Evolutionary conservation across 2,113 vertebrate genomes (phyloP).

Genomic region (Pterocles orientalis): DNA sequence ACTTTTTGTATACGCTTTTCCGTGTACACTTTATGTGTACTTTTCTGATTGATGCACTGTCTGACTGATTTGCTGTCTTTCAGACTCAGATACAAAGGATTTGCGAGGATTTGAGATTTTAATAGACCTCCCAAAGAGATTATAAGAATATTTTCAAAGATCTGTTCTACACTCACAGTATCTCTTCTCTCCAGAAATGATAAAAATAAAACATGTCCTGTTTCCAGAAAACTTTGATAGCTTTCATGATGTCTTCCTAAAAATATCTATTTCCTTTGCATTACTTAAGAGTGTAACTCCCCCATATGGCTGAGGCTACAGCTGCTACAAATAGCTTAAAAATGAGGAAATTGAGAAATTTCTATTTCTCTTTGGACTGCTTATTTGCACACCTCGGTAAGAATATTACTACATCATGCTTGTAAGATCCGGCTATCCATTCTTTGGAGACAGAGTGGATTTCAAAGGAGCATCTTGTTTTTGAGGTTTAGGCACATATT

Average conservation of each 20-base stretch:
- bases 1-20: not conserved
- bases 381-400: not conserved
- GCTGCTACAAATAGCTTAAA: constrained; percentile 12
- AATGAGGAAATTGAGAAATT: constrained; percentile 4
- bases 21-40: not conserved
- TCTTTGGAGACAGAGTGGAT: not conserved
- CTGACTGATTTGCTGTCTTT: not conserved
- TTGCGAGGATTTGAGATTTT: not conserved
- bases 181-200: constrained; percentile 34
- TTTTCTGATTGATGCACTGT: not conserved
- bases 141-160: not conserved
- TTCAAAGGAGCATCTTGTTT: not conserved
- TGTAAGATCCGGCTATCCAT: not conserved
- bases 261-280: constrained; percentile 35
- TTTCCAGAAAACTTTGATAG: not conserved
- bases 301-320: constrained; percentile 8
- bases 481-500: not conserved
- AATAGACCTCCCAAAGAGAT: not conserved
- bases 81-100: not conserved
- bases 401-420: not conserved
- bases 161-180: not conserved
- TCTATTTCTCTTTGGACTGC: not conserved
- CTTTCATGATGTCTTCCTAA: not conserved
- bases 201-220: constrained; percentile 14
- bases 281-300: constrained; percentile 17